phyloP scores from a whole-genome alignment of 1,140 invertebrate species.

The Varroa destructor region DNA sequence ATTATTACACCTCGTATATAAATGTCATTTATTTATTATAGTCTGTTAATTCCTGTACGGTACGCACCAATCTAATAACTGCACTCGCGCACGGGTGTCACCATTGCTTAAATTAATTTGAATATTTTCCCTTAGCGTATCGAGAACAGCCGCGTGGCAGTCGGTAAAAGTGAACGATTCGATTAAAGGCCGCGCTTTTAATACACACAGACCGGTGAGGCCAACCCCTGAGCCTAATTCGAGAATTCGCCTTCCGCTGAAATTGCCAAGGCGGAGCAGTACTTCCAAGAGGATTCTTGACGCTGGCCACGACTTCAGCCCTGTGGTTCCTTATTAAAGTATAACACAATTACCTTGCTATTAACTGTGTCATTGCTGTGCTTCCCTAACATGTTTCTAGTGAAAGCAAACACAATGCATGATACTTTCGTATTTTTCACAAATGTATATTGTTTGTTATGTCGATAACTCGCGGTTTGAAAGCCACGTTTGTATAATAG shows the following conservation, averaged over 20 bases:
- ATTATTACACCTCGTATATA: too few species aligned
- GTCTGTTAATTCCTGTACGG: too few species aligned
- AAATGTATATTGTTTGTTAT: too few species aligned
- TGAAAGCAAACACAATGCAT: neutral
- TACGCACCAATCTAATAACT: slow-evolving; percentile 13
- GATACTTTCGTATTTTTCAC: too few species aligned
- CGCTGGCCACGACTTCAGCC: slow-evolving; percentile 1
- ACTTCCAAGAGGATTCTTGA: slow-evolving; percentile 10
- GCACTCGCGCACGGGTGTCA: neutral
- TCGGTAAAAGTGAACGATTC: slow-evolving; percentile 18
- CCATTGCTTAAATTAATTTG: neutral
- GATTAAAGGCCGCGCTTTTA: neutral
- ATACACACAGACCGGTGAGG: neutral
- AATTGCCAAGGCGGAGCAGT: neutral
- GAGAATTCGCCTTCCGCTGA: neutral
- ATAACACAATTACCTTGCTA: neutral
- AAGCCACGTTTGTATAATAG: too few species aligned
- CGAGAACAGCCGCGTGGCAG: slow-evolving; percentile 8
- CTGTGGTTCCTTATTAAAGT: neutral
- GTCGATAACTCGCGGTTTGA: too few species aligned
- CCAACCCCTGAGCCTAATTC: slow-evolving; percentile 14
- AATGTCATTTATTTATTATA: too few species aligned
- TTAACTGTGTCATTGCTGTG: neutral
- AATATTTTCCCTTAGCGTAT: neutral
- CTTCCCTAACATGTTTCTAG: neutral